Conservation (phyloP, 2,888 invertebrate genomes). For the Andrena hattorfiana region DNA sequence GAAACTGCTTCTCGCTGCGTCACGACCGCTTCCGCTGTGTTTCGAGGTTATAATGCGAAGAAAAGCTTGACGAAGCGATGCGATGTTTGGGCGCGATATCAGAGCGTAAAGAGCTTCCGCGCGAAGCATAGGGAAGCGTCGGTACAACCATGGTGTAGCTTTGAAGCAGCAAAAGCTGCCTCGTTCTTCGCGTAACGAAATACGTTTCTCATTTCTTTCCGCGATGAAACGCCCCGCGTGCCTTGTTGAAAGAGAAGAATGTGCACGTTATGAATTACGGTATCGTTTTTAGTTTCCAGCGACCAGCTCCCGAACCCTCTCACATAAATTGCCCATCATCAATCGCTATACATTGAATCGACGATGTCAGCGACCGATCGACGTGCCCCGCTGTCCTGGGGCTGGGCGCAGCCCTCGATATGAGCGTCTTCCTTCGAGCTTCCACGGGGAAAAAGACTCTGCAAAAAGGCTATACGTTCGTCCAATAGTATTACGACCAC, state of each 20-base stretch:
- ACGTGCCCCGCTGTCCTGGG: constrained; percentile 44
- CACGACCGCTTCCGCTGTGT: neutral
- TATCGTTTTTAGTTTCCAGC: constrained; percentile 34
- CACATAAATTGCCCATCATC: constrained; percentile 50
- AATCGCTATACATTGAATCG: constrained; percentile 30
- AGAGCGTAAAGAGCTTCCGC: constrained; percentile 17
- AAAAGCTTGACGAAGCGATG: constrained; percentile 22
- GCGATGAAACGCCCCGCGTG: constrained; percentile 29
- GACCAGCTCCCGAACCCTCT: constrained; percentile 1
- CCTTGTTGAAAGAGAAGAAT: constrained; percentile 10
- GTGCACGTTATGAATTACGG: constrained; percentile 26
- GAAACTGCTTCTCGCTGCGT: constrained; percentile 1
- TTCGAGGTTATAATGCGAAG: neutral
- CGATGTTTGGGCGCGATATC: constrained; percentile 20
- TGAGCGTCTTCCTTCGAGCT: constrained; percentile 30
- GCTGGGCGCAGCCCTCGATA: constrained; percentile 17
- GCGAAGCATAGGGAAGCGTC: constrained; percentile 9
- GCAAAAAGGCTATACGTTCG: constrained; percentile 20
- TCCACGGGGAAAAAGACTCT: constrained; percentile 16
- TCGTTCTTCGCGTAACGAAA: constrained; percentile 38
- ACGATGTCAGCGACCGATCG: constrained; percentile 35
- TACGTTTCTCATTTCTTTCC: constrained; percentile 50
- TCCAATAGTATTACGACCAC: constrained; percentile 43
- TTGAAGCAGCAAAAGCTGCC: constrained; percentile 22
- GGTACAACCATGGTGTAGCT: neutral